Evolutionary conservation across 2,888 invertebrate genomes (phyloP).

Genomic region (Chaitophorus viminalis): DNA sequence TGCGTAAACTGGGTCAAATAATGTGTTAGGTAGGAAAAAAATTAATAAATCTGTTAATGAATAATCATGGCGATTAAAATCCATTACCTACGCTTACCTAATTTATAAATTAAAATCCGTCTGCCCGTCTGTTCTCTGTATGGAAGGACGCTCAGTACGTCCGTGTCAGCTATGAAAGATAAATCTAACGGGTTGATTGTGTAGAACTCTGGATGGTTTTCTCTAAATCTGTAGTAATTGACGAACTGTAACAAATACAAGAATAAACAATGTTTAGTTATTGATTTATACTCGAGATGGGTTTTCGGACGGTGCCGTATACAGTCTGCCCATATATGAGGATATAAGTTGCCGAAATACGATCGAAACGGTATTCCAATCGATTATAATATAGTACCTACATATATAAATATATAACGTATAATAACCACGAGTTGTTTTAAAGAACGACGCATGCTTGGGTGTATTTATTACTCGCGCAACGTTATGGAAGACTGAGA

Average conservation of each 20-base stretch:
- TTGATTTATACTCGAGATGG: neutral
- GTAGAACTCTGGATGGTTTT: conserved; percentile 76
- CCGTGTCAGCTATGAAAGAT: conserved; percentile 74
- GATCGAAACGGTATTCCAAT: no score
- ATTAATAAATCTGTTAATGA: neutral
- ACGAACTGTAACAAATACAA: conserved; percentile 72
- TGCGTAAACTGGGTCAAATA: neutral
- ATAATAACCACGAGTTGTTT: no score
- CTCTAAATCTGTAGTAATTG: conserved; percentile 80
- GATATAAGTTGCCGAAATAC: no score
- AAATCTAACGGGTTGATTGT: conserved; percentile 76
- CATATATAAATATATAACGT: no score
- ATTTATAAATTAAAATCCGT: conserved; percentile 77
- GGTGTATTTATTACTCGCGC: no score
- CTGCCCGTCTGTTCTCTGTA: conserved; percentile 81
- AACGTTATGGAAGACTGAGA: no score
- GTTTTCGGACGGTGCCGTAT: no score
- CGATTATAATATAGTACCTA: no score
- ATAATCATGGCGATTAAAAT: conserved; percentile 56
- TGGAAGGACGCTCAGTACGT: conserved; percentile 78
- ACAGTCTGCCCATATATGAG: no score
- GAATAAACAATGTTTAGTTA: neutral
- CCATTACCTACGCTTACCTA: conserved; percentile 71
- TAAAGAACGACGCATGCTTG: no score
- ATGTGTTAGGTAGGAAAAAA: neutral